A percentile compares a stretch with the other conserved stretches of the same genome.
Conservation (phyloP, 2,797 vertebrate genomes). For the Pseudochromis fuscus region DNA sequence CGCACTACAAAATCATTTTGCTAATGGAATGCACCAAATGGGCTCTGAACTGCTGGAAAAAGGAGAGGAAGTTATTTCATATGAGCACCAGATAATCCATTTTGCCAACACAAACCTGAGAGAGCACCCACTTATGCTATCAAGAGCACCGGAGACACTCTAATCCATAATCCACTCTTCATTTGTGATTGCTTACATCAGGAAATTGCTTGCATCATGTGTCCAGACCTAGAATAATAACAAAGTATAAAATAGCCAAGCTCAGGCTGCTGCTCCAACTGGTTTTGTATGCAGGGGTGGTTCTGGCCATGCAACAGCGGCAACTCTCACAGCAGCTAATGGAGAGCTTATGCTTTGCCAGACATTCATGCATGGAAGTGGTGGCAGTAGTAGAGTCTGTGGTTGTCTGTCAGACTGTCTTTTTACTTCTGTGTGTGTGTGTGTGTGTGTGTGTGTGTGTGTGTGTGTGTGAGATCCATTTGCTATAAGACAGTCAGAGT, state of each 20-base stretch:
- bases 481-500: conserved; percentile 46
- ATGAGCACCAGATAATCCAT: conserved; percentile 80
- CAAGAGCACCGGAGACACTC: conserved; percentile 77
- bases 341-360: conserved; percentile 66
- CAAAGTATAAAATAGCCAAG: conserved; percentile 64
- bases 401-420: conserved; percentile 11
- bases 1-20: conserved; percentile 72
- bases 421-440: conserved; percentile 13
- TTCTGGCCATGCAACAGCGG: conserved; percentile 49
- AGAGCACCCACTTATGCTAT: conserved; percentile 80
- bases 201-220: conserved; percentile 81
- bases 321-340: conserved; percentile 61
- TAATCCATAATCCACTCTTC: conserved; percentile 83
- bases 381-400: conserved; percentile 16
- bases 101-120: conserved; percentile 81
- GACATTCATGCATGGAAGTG: conserved; percentile 47
- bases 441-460: neutral
- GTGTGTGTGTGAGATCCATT: conserved; percentile 29
- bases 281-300: conserved; percentile 69
- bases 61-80: conserved; percentile 73
- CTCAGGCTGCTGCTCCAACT: conserved; percentile 45
- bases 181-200: conserved; percentile 83
- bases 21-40: conserved; percentile 75
- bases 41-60: conserved; percentile 63
- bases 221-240: conserved; percentile 75